These are phyloP conservation scores for Parochlus steinenii DNA, from an alignment of 2,888 invertebrate species.

Conservation along the genomic window DNA sequence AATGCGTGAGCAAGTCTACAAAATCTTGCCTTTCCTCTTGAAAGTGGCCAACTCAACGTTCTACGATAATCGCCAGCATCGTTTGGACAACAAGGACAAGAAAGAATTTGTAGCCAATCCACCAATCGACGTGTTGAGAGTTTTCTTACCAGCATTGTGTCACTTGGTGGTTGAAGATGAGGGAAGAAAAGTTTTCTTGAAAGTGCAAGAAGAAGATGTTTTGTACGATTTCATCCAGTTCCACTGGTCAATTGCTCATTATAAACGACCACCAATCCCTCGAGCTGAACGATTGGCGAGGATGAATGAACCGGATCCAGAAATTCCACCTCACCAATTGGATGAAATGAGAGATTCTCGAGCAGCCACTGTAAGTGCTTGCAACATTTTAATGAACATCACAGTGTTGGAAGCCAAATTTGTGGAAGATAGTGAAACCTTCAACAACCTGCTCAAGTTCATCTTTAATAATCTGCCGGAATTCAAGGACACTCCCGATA, in stretches of 20 bases:
- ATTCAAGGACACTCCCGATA: conserved; percentile 65
- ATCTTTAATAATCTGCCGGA: conserved; percentile 73
- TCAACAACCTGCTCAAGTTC: conserved; percentile 67
- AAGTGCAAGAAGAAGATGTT: conserved; percentile 62
- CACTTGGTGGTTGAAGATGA: conserved; percentile 84
- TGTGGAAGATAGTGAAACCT: conserved; percentile 60
- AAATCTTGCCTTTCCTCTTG: conserved; percentile 65
- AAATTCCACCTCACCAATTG: conserved; percentile 52
- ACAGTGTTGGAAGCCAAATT: conserved; percentile 74
- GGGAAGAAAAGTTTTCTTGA: conserved; percentile 60
- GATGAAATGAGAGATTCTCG: conserved; percentile 75
- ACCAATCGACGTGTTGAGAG: conserved; percentile 53
- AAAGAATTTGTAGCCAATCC: conserved; percentile 29
- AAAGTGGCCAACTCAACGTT: conserved; percentile 68
- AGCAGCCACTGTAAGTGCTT: conserved; percentile 70
- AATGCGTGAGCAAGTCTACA: conserved; percentile 67
- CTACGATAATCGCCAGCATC: conserved; percentile 49
- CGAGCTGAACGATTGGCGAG: conserved; percentile 62
- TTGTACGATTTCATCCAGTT: conserved; percentile 62
- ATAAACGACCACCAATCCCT: conserved; percentile 65
- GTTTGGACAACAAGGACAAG: conserved; percentile 44
- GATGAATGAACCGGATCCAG: conserved; percentile 57
- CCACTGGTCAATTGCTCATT: conserved; percentile 76
- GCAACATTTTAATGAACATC: conserved; percentile 85
- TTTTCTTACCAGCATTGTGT: conserved; percentile 77